Conservation (phyloP, 2,888 invertebrate genomes). For the Chaitophorus viminalis region DNA sequence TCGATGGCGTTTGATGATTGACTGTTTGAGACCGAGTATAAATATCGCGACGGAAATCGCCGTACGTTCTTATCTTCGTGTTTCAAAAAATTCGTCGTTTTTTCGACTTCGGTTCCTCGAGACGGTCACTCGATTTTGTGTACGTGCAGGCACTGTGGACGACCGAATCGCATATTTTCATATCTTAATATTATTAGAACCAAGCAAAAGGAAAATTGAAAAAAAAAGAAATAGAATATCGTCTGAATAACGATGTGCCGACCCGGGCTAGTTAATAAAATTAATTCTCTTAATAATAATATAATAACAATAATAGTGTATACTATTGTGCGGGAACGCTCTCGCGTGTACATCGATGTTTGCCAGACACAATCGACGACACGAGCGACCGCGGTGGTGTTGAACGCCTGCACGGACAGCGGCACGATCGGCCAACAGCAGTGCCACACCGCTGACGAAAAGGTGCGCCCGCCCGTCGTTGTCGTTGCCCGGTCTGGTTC, state of each 20-base stretch:
- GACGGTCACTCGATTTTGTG: background rate
- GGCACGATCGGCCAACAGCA: slow-evolving; percentile 4
- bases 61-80: background rate
- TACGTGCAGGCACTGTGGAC: background rate
- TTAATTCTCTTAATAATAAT: too few species aligned
- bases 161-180: background rate
- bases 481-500: background rate
- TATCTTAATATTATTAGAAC: too few species aligned
- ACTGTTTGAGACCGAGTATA: background rate
- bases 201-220: too few species aligned
- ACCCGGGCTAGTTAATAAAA: background rate
- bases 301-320: too few species aligned
- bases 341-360: background rate
- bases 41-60: background rate
- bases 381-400: background rate
- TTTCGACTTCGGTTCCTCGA: background rate
- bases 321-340: background rate
- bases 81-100: background rate
- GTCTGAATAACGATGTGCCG: background rate
- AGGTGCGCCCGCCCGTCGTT: background rate
- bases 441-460: slow-evolving; percentile 32
- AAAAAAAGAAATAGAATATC: background rate
- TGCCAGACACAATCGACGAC: background rate
- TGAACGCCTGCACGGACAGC: background rate
- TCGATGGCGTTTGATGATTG: background rate